Evolutionary conservation across 2,797 vertebrate genomes (phyloP).

Genomic region (Emys orbicularis): DNA sequence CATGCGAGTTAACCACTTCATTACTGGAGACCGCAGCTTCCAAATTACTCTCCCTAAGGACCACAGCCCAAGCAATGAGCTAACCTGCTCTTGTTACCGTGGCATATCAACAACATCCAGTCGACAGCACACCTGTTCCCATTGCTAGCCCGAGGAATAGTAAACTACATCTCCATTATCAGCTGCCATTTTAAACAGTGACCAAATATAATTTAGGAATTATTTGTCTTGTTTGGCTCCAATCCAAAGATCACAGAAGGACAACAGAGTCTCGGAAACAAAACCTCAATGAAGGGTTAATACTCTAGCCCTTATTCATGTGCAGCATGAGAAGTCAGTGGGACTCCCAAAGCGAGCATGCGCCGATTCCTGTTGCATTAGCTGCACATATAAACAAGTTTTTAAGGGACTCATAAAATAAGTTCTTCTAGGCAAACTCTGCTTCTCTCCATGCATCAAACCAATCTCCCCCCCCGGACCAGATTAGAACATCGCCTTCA

Average conservation of each 20-base stretch:
- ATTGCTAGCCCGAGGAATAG: rapidly evolving
- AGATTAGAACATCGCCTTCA: rapidly evolving
- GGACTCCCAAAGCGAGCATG: rapidly evolving
- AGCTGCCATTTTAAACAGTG: neutral
- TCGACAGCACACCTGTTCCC: neutral
- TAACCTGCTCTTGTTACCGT: rapidly evolving
- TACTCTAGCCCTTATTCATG: neutral
- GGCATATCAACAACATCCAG: neutral
- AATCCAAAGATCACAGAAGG: neutral
- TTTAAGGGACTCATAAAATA: neutral
- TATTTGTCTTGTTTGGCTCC: neutral
- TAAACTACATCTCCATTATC: neutral
- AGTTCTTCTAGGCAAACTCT: neutral
- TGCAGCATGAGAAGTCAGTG: rapidly evolving
- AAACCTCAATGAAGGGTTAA: rapidly evolving
- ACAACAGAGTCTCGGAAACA: neutral
- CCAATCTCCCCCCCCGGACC: neutral
- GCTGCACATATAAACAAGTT: neutral
- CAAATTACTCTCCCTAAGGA: neutral
- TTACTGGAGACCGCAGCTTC: neutral
- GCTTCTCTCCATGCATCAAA: rapidly evolving
- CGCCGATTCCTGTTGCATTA: rapidly evolving
- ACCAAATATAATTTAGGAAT: conserved; percentile 17
- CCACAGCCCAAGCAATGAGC: neutral
- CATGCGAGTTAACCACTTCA: rapidly evolving